Base-by-base conservation (phyloP, 2,888 invertebrate genomes). In the Pheosia gnoma region DNA sequence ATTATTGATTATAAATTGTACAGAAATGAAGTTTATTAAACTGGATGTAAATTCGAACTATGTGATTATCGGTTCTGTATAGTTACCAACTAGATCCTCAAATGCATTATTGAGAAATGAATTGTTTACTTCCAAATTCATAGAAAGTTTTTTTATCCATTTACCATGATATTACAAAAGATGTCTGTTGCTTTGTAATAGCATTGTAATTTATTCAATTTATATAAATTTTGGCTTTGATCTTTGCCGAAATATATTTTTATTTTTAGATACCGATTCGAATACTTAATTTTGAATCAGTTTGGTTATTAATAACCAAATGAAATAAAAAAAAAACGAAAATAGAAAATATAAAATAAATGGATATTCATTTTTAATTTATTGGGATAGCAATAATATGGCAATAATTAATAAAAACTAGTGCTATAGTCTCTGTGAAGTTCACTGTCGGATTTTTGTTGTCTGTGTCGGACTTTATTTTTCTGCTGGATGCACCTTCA, bases 41-140 rank as follows among this genome's bases (percentile, higher is more conserved):
- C 55, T 55, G 55, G 8, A 13, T 55, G 55, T 13, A 55, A 13
- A 39, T 55, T 55, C 55, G 55, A n/a, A 39, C 55, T 39, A 55
- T 55, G 11, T 55, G n/a, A 55, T 55, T 55, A 13, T 55, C 13
- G 39, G 13, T n/a, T 47, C 47, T 47, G 8, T 45, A n/a, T 5
- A 47, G 47, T 47, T 47, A n/a, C n/a, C 43, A 9, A 43, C 43
- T 43, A 43, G 9, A 9, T 4, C 43, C 43, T 43, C 10, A 43
- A 43, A 43, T 9, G 43, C 43, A 43, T 43, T 2, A 41, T 43
- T 10, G 9, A 9, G 43, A 43, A 8, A 43, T 43, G 9, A 8
- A 43, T 10, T 41, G 10, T 43, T 9, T 25, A 25, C 25, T 1
- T 2, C 25, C 25, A 25, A 25, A 25, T 25, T 25, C 25, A 25